Evolutionary conservation across 2,113 vertebrate genomes (phyloP), one percentile per base, ranked within the genome.

Genomic region (human): DNA sequence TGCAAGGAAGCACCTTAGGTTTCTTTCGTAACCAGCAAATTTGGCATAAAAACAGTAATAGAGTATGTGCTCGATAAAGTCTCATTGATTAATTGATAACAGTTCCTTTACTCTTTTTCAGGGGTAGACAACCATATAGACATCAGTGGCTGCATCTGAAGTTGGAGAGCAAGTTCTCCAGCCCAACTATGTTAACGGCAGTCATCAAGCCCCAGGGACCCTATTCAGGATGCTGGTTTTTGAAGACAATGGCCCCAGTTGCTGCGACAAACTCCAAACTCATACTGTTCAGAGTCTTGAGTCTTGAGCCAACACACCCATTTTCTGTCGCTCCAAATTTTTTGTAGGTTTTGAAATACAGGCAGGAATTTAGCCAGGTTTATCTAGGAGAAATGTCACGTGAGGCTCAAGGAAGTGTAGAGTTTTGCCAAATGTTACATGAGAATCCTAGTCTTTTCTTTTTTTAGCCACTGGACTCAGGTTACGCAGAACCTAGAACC

Each of bases 271-370:
- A 55, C 61, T 73, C 8, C 76, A 66, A 64, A 32, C 7, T 40
- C 57, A 43, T 7, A 8, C 43, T 40, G 0, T 32, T 75, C 3
- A 64, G 40, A 57, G 16, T 68, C 23, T 30, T 45, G 50, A 40
- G 40, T 79, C 59, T 79, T 61, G 32, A n/a, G 27, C 35, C n/a
- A 94, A 87, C 22, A 79, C 27, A 73, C n/a, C 11, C 25, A 68
- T 55, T 83, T 87, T 35, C 64, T 50, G 52, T 70, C 82, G 25
- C 20, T 82, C 43, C 27, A 38, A 59, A 40, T 14, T 68, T 80
- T 68, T 52, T 64, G 30, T 75, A 76, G 57, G 38, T 79, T 94
- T 97, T 90, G 35, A 94, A 86, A 94, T 78, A 59, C 1, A 52
- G 9, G 38, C 25, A 48, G 45, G 57, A 57, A 50, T 61, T 20